A percentile compares a stretch with the other conserved stretches of the same genome.
phyloP scores from a whole-genome alignment of 92 coral and sea anemone species.

The Diadumene lineata region DNA sequence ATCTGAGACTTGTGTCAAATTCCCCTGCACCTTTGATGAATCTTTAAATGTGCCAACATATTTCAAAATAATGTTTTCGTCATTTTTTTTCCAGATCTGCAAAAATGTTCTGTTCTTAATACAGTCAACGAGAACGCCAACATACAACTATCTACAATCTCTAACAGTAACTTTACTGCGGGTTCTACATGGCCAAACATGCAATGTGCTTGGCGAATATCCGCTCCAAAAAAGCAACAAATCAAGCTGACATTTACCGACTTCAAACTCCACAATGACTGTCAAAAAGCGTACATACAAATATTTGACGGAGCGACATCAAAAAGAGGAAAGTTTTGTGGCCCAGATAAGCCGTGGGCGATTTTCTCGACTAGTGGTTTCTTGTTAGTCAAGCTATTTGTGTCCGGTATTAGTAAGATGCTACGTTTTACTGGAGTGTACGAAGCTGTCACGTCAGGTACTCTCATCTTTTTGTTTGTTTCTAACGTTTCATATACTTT shows the following conservation, averaged over 20 bases:
- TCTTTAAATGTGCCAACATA: too few species aligned
- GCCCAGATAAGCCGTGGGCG: constrained; percentile 28
- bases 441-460: constrained; percentile 34
- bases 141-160: not conserved
- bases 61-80: too few species aligned
- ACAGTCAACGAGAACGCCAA: constrained; percentile 24
- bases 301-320: constrained; percentile 23
- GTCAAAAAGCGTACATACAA: constrained; percentile 12
- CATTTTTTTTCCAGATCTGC: not conserved
- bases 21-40: too few species aligned
- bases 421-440: constrained; percentile 12
- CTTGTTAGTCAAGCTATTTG: constrained; percentile 14
- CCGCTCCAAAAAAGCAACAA: constrained; percentile 13
- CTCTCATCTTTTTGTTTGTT: not conserved
- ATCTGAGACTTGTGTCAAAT: too few species aligned
- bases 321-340: constrained; percentile 38
- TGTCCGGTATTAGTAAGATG: not conserved
- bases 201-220: constrained; percentile 26
- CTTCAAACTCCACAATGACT: constrained; percentile 18
- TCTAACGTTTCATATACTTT: too few species aligned
- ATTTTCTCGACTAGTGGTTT: constrained; percentile 23
- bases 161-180: not conserved
- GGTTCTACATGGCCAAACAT: constrained; percentile 3
- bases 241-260: constrained; percentile 18
- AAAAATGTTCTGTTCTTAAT: constrained; percentile 17